Conservation (phyloP, 2,888 invertebrate genomes). For the Urechis unicinctus region DNA sequence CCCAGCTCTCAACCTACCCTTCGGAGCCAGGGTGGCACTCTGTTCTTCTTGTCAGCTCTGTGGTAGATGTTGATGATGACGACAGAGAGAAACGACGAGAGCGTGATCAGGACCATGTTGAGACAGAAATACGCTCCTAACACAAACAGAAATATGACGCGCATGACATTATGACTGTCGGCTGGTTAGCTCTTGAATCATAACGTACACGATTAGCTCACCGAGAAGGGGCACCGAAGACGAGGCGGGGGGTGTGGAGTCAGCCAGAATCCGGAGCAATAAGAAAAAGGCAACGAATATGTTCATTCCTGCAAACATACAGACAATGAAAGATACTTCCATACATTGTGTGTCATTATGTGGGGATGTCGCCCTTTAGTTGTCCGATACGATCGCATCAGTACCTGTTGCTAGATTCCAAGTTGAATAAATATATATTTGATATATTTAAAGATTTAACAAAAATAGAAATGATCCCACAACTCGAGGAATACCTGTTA, state of each 20-base stretch:
- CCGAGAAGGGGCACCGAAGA: slow-evolving; percentile 31
- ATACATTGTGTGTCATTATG: too few relatives aligned
- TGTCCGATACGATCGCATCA: too few relatives aligned
- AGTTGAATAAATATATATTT: too few relatives aligned
- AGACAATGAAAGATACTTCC: not conserved
- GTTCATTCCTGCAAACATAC: slow-evolving; percentile 25
- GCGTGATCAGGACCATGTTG: slow-evolving; percentile 27
- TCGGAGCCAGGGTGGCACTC: slow-evolving; percentile 36
- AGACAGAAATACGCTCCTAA: slow-evolving; percentile 25
- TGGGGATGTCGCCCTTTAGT: too few relatives aligned
- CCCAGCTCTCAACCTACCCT: slow-evolving; percentile 26
- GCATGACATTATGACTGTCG: not conserved
- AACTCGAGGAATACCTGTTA: too few relatives aligned
- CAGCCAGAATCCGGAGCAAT: slow-evolving; percentile 27
- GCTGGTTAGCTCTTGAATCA: not conserved
- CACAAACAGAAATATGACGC: not conserved
- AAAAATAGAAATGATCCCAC: not conserved
- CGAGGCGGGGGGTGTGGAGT: slow-evolving; percentile 29
- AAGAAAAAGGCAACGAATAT: slow-evolving; percentile 32
- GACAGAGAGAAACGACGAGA: slow-evolving; percentile 25
- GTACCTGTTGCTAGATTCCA: too few relatives aligned
- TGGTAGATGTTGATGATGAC: slow-evolving; percentile 23
- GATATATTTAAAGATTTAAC: not conserved
- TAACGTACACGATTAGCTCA: not conserved
- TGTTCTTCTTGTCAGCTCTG: slow-evolving; percentile 27